Evolutionary conservation across 2,113 vertebrate species (phyloP), one percentile per base, ranked within the genome.

Genomic region (Paradisaea rubra): DNA sequence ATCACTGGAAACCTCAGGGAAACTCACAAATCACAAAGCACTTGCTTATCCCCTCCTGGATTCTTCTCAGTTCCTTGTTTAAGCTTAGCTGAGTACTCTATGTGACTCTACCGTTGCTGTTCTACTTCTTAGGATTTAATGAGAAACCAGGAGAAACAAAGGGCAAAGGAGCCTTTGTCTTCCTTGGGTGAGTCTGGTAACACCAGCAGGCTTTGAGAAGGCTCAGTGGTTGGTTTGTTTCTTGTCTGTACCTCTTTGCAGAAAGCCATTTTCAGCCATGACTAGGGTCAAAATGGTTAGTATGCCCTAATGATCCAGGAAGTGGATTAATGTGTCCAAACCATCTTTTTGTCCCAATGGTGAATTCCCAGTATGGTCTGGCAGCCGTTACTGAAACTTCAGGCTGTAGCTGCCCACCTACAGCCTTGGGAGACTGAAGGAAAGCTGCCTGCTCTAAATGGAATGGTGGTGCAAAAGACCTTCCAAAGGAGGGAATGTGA

Each of bases 1-100:
- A 95, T 97, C 94, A 97, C 57, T 83, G 76, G 77, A 56, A 71
- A 90, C 81, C 72, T 83, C 42, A 85, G 74, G 56, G 78, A 93
- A 96, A 82, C 61, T 65, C 72, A 69, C 86, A 81, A 88, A 88
- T 79, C 49, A 78, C 77, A 93, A 53, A 89, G 73, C 53, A 79
- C 59, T 70, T 57, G 60, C 24, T 81, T 54, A 27, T 63, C 4
- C 45, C 15, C 15, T 63, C 28, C 52, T n/a, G 18, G 30, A 24
- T 82, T 90, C 73, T 54, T 86, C 35, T 41, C 7, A 3, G 2
- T 80, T 86, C 44, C 39, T 77, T 80, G 42, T 56, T 94, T 82
- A 86, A 87, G 54, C 41, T 85, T 70, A 89, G 28, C 47, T 66
- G 71, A 39, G 33, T 35, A 44, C 22, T 31, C 47, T 31, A 0